Evolutionary conservation across 2,888 invertebrate genomes (phyloP).

Genomic region (Pachymerium ferrugineum): DNA sequence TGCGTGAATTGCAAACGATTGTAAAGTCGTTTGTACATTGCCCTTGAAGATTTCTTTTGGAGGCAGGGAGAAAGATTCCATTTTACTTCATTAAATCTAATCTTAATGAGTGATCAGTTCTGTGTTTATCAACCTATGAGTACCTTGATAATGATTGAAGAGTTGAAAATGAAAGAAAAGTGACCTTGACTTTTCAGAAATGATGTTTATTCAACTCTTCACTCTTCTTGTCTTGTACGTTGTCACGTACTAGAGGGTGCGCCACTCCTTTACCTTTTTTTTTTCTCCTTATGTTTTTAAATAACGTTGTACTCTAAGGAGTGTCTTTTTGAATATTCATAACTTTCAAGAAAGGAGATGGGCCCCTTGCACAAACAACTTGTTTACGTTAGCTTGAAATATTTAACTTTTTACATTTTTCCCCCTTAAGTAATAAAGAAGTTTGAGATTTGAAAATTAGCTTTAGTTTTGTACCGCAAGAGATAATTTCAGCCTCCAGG

Average conservation of each 20-base stretch:
- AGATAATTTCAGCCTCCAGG: conserved; percentile 1
- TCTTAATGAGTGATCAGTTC: conserved; percentile 18
- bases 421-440: background rate
- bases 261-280: background rate
- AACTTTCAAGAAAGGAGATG: background rate
- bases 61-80: too few species aligned
- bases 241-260: conserved; percentile 11
- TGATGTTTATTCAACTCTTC: conserved; percentile 24
- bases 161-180: conserved; percentile 15
- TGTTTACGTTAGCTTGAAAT: background rate
- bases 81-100: conserved; percentile 24
- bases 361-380: background rate
- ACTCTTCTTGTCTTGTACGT: conserved; percentile 3
- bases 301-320: conserved; percentile 3
- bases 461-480: conserved; percentile 7
- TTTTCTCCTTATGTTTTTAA: background rate
- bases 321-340: conserved; percentile 22
- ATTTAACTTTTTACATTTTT: background rate
- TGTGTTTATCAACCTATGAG: background rate
- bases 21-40: background rate
- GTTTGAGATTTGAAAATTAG: conserved; percentile 1
- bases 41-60: background rate
- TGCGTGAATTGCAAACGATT: conserved; percentile 20
- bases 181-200: background rate
- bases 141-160: background rate